Conservation (phyloP, 2,888 invertebrate genomes). For the Pandemis corylana region DNA sequence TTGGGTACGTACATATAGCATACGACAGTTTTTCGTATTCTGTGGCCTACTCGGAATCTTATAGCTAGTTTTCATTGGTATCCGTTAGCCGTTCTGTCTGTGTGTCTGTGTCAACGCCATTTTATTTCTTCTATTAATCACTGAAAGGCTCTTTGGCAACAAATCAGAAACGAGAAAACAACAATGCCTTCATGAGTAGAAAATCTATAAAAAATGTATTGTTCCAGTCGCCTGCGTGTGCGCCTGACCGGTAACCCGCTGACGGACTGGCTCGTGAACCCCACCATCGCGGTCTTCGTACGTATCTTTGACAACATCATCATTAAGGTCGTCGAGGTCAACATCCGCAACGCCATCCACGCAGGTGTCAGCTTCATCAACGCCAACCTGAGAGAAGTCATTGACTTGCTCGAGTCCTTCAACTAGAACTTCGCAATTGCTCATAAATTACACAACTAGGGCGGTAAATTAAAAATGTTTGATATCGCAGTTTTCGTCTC, state of each 20-base stretch:
- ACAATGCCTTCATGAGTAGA: too few species aligned
- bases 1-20: slow-evolving; percentile 63
- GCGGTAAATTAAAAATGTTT: background rate
- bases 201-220: background rate
- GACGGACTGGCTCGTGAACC: slow-evolving; percentile 79
- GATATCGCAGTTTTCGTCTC: background rate
- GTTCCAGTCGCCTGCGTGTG: slow-evolving; percentile 75
- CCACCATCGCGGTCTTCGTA: slow-evolving; percentile 72
- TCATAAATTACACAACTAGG: background rate
- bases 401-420: slow-evolving; percentile 61
- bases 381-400: slow-evolving; percentile 58
- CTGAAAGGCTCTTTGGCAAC: too few species aligned
- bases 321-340: slow-evolving; percentile 70
- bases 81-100: too few species aligned
- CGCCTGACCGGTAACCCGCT: slow-evolving; percentile 79
- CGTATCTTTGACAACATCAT: slow-evolving; percentile 77
- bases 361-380: slow-evolving; percentile 67
- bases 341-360: slow-evolving; percentile 66
- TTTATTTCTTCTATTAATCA: too few species aligned
- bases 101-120: too few species aligned
- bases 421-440: slow-evolving; percentile 46
- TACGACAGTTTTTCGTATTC: background rate
- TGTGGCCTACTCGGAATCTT: too few species aligned
- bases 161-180: too few species aligned
- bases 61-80: too few species aligned